Evolutionary conservation across 2,888 invertebrate species (phyloP), one percentile per base, ranked within the genome.

Genomic region (Pristionchus fissidentatus): DNA sequence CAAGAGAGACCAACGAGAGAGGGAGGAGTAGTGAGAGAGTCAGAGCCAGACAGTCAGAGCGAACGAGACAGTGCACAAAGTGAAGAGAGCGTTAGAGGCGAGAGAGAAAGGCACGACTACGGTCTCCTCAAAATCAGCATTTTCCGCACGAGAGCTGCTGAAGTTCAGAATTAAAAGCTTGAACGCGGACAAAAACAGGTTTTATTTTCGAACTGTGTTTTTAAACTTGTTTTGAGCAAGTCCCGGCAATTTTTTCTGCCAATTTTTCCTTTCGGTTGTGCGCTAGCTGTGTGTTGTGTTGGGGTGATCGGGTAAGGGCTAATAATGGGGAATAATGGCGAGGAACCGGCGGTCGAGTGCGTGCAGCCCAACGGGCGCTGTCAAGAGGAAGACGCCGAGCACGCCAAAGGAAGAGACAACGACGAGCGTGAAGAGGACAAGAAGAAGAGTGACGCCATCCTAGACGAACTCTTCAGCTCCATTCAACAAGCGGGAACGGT

Each of bases 401-500:
- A n/a, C n/a, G n/a, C n/a, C n/a, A n/a, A 62, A 70, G 41, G 70
- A n/a, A 41, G 26, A 70, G 41, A 41, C 41, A 70, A 43, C 41
- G 49, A 77, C 75, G 49, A 77, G 55, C n/a, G 8, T 38, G 41
- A 79, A 26, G 55, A 79, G 79, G 32, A 35, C n/a, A 81, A 81
- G 62, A 81, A 81, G 80, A 81, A 41, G 22, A 81, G 80, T 29
- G 80, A 81, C 32, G 62, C 41, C 7, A 46, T 81, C 32, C 80
- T 81, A 4, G 62, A 81, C 60, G 60, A 60, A 35, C 35, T 81
- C 2, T 81, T 81, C 32, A 81, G 43, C 46, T 22, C 46, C 19
- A 81, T 81, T 29, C 19, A 22, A 29, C 26, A 80, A 41, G 57
- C 80, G 22, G 80, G 80, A 60, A 29, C 32, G 19, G 80, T 62